These are phyloP conservation scores for Syngnathoides biaculeatus DNA, from an alignment of 2,113 vertebrate species.

Conservation along the genomic window DNA sequence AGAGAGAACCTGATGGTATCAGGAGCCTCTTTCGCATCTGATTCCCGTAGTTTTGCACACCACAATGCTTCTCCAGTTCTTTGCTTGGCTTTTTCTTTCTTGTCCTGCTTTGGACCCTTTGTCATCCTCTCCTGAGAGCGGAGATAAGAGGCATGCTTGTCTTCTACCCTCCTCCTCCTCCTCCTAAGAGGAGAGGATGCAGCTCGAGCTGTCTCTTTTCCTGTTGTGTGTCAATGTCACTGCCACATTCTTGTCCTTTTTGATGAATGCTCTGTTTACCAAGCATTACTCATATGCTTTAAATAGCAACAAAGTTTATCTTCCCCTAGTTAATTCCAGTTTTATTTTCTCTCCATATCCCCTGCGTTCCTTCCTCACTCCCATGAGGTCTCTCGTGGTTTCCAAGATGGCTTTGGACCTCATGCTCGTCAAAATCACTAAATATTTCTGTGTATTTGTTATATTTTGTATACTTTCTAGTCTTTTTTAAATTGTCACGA, in stretches of 20 bases:
- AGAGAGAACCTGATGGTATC: background rate
- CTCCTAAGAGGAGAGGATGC: constrained; percentile 38
- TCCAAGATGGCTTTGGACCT: constrained; percentile 2
- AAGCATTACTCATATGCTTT: constrained; percentile 5
- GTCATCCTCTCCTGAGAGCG: constrained; percentile 34
- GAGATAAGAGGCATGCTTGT: constrained; percentile 41
- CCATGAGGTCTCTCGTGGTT: constrained; percentile 3
- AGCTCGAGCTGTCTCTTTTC: constrained; percentile 30
- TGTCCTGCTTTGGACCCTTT: constrained; percentile 11
- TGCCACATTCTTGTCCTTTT: constrained; percentile 10
- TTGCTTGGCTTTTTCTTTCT: constrained; percentile 26
- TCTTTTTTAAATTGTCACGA: background rate
- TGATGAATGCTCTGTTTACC: constrained; percentile 10
- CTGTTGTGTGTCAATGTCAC: background rate
- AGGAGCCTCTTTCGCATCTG: constrained; percentile 45
- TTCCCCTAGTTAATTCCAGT: background rate
- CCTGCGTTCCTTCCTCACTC: constrained; percentile 23
- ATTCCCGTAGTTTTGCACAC: constrained; percentile 31
- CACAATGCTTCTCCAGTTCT: constrained; percentile 35
- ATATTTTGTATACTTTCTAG: background rate
- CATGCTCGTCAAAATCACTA: background rate
- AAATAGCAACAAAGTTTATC: background rate
- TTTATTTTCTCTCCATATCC: background rate
- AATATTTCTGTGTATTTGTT: background rate
- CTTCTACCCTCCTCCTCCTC: constrained; percentile 24